Evolutionary conservation across 2,888 invertebrate genomes (phyloP), one percentile per base, ranked within the genome.

Genomic region (Glaucopsyche alexis): DNA sequence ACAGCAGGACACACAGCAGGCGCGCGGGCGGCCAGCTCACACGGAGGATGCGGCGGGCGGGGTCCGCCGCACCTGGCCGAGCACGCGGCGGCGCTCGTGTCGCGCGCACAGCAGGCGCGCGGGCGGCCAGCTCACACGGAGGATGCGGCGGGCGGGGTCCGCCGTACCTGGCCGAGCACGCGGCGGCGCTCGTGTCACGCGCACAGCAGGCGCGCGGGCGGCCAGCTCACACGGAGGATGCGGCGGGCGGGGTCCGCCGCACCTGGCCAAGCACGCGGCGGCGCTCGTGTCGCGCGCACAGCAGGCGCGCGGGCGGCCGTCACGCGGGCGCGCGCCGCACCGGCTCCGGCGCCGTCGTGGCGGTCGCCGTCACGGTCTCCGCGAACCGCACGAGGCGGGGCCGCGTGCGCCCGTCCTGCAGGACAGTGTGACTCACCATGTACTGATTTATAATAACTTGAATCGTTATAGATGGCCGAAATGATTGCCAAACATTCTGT

Each of bases 341-440:
- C 0, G 83, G 81, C 38, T 85, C 85, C 0, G 75, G 74, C 9
- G 82, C 76, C 0, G 83, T 83, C 0, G 87, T 82, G 38, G 89
- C 80, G 0, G 90, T 87, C 0, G 90, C 90, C 79, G 91, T 91
- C 0, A 90, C 90, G 0, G 90, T 90, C 79, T 91, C 91, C 0
- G 90, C 90, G 79, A 91, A 91, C 1, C 91, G 82, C 1, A 91
- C 91, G 0, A 86, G 82, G 0, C 86, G 84, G 0, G 86, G 83
- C 7, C 81, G 80, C 1, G 80, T 78, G 2, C 85, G 84, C 0
- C 82, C 83, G 64, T 82, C 84, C 85, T 87, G 81, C 29, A n/a
- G 66, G 4, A 55, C 19, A 13, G 55, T 9, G 11, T 9, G 11
- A 19, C 0, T 19, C 16, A 55, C 55, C 11, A 19, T 55, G 16